Conservation (phyloP, 2,797 vertebrate genomes). For the Lagocephalus sceleratus region DNA sequence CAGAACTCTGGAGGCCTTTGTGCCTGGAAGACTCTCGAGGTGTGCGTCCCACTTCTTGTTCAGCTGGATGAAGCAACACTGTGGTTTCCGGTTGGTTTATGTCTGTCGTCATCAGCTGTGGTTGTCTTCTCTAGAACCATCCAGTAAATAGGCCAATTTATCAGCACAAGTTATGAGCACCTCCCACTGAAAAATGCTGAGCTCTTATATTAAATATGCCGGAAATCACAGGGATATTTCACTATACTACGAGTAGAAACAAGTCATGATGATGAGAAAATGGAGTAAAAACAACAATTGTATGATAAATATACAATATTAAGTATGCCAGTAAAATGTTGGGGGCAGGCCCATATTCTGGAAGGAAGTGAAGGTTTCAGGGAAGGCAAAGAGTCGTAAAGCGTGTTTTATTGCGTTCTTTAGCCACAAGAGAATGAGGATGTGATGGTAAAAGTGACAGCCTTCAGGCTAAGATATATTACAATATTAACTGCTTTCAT, state of each 20-base stretch:
- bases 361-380: slow-evolving; percentile 11
- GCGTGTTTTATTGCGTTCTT: slow-evolving; percentile 14
- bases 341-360: too few relatives aligned
- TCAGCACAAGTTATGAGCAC: too few relatives aligned
- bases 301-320: not conserved
- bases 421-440: slow-evolving; percentile 28
- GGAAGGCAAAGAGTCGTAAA: slow-evolving; percentile 23
- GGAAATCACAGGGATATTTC: too few relatives aligned
- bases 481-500: too few relatives aligned
- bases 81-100: slow-evolving; percentile 1
- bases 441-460: not conserved
- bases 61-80: not conserved
- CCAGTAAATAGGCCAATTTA: too few relatives aligned
- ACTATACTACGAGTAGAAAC: too few relatives aligned
- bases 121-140: not conserved
- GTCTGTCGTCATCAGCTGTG: slow-evolving; percentile 5
- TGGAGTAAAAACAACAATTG: not conserved
- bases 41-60: too few relatives aligned
- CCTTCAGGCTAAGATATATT: not conserved
- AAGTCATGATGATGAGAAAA: too few relatives aligned
- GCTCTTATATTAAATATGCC: too few relatives aligned
- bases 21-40: too few relatives aligned
- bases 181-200: too few relatives aligned
- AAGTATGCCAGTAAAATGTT: not conserved
- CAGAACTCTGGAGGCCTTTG: too few relatives aligned